Conservation (phyloP, 2,797 vertebrate species). For the Cottoperca gobio region DNA sequence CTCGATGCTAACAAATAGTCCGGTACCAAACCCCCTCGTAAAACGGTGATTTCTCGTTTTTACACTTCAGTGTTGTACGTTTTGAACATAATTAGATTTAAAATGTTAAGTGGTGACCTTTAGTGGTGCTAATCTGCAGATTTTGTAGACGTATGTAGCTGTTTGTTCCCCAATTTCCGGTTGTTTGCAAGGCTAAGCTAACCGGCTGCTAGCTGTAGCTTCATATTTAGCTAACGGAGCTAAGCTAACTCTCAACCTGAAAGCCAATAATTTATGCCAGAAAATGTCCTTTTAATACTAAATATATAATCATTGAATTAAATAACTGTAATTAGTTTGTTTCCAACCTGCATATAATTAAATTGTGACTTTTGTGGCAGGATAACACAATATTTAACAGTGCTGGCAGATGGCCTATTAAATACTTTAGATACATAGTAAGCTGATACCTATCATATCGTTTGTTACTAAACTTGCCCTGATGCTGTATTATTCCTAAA, state of each 20-base stretch:
- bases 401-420: slow-evolving; percentile 18
- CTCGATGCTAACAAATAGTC: neutral
- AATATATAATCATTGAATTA: slow-evolving; percentile 43
- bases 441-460: slow-evolving; percentile 27
- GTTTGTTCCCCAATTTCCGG: neutral
- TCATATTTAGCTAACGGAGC: neutral
- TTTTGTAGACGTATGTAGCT: neutral
- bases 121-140: neutral
- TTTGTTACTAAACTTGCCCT: slow-evolving; percentile 38
- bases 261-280: neutral
- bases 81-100: neutral
- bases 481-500: slow-evolving; percentile 51
- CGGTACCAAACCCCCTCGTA: neutral
- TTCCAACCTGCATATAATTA: slow-evolving; percentile 7
- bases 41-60: neutral
- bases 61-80: neutral
- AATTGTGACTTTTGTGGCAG: slow-evolving; percentile 43
- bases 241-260: neutral
- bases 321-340: slow-evolving; percentile 50
- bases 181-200: neutral
- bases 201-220: neutral
- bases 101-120: neutral
- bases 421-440: slow-evolving; percentile 26
- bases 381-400: slow-evolving; percentile 37
- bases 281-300: slow-evolving; percentile 17